Evolutionary conservation across 2,888 invertebrate genomes (phyloP), one percentile per base, ranked within the genome.

Genomic region (Sminthurides aquaticus): DNA sequence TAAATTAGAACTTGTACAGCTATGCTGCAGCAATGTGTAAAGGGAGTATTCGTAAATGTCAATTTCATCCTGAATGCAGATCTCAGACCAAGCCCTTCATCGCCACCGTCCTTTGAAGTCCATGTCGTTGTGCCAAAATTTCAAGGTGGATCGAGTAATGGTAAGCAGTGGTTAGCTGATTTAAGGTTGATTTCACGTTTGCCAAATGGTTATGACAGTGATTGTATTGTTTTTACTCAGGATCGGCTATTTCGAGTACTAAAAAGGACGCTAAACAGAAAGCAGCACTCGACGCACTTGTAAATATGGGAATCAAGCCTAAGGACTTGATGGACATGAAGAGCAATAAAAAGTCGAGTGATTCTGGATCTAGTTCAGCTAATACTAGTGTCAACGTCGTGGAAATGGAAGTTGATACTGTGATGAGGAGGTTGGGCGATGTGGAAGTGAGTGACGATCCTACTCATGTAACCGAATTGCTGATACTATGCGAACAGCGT

Each of bases 231-330:
- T 43, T 8, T 8, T n/a, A n/a, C n/a, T n/a, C n/a, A n/a, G n/a
- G n/a, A n/a, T n/a, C n/a, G n/a, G n/a, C n/a, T n/a, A n/a, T n/a
- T n/a, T n/a, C n/a, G n/a, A n/a, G n/a, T n/a, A 70, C 62, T 2
- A 70, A 70, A 28, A 70, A 70, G 52, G 61, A 54, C 20, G 68
- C 66, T 18, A 66, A 70, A 27, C 69, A 70, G 49, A 54, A 58
- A 25, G 66, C 69, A n/a, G 67, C 69, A 1, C 2, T 56, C 11
- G 49, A 60, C 26, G 62, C 68, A 60, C 49, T 69, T 11, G 28
- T 52, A 11, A 18, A 28, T 0, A 63, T 70, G 60, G 64, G 52
- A 49, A 67, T 69, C 57, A 69, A 55, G 0, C 67, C 65, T 2
- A 62, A 56, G 1, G 57, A 57, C 20, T 27, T 69, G 15, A 3